Evolutionary conservation across 2,888 invertebrate species (phyloP).

Genomic region (Galeopsomyia nigrocyanea): DNA sequence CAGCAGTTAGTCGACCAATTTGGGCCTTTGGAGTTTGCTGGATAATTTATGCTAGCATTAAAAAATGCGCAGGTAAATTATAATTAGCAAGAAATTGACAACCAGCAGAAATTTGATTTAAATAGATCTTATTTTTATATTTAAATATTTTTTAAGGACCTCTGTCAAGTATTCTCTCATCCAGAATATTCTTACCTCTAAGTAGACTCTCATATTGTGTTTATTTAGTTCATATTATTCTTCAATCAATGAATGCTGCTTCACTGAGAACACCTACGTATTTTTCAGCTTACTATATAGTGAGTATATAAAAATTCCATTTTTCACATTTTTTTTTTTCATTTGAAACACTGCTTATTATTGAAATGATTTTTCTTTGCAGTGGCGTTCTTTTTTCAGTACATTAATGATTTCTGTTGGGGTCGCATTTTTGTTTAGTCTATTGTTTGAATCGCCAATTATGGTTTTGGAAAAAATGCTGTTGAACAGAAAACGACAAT

Average conservation of each 20-base stretch:
- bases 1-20: slow-evolving; percentile 66
- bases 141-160: slow-evolving; percentile 42
- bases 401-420: slow-evolving; percentile 34
- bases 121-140: background rate
- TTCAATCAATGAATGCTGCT: slow-evolving; percentile 45
- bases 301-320: slow-evolving; percentile 12
- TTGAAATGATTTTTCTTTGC: background rate
- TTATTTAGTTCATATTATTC: slow-evolving; percentile 53
- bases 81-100: background rate
- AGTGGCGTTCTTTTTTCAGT: slow-evolving; percentile 44
- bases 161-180: slow-evolving; percentile 50
- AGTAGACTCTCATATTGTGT: slow-evolving; percentile 55
- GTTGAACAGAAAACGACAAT: slow-evolving; percentile 9
- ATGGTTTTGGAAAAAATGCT: slow-evolving; percentile 44
- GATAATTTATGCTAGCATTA: slow-evolving; percentile 71
- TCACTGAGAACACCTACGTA: slow-evolving; percentile 39
- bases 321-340: slow-evolving; percentile 1
- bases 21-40: slow-evolving; percentile 71
- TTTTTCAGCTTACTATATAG: slow-evolving; percentile 44
- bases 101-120: background rate
- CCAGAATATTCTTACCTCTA: slow-evolving; percentile 51
- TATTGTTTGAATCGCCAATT: slow-evolving; percentile 48
- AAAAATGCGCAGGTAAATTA: slow-evolving; percentile 69
- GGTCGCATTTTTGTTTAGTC: slow-evolving; percentile 39
- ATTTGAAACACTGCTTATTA: background rate